Conservation (phyloP, 2,888 invertebrate genomes). For the Calameuta filiformis region DNA sequence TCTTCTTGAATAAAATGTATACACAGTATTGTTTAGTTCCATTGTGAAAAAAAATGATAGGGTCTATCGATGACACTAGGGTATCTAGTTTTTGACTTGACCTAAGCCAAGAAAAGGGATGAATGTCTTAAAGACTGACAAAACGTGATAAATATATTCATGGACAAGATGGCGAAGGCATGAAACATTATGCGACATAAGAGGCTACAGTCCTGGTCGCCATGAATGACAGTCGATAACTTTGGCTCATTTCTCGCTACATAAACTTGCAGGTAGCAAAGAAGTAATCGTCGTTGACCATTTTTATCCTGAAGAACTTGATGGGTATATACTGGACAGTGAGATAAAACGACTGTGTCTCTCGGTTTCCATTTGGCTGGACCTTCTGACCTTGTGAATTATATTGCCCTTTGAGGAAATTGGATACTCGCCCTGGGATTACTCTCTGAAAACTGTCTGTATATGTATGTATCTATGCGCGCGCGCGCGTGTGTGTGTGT, state of each 20-base stretch:
- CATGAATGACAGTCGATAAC: constrained; percentile 33
- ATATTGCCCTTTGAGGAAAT: background rate
- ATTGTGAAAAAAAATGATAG: background rate
- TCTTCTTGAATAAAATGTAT: background rate
- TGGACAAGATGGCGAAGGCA: constrained; percentile 23
- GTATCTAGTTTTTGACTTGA: background rate
- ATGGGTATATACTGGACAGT: background rate
- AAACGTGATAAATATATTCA: constrained; percentile 48
- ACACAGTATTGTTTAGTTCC: background rate
- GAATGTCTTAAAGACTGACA: constrained; percentile 21
- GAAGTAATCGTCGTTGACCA: background rate
- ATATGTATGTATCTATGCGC: background rate
- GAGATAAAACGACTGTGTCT: background rate
- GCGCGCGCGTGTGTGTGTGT: too few species aligned
- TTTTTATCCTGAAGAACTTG: background rate
- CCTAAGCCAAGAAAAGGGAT: constrained; percentile 1
- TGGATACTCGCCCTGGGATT: background rate
- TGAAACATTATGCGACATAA: constrained; percentile 10
- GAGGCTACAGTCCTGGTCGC: background rate
- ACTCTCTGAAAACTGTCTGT: background rate
- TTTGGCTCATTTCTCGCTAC: constrained; percentile 53
- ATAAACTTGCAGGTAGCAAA: constrained; percentile 39
- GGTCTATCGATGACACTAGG: background rate
- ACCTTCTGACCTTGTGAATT: background rate
- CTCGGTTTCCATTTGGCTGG: background rate